Percentiles rank a stretch among this genome's conserved stretches.
Conservation (phyloP, 1,140 invertebrate genomes). For the Drosophila insularis region DNA sequence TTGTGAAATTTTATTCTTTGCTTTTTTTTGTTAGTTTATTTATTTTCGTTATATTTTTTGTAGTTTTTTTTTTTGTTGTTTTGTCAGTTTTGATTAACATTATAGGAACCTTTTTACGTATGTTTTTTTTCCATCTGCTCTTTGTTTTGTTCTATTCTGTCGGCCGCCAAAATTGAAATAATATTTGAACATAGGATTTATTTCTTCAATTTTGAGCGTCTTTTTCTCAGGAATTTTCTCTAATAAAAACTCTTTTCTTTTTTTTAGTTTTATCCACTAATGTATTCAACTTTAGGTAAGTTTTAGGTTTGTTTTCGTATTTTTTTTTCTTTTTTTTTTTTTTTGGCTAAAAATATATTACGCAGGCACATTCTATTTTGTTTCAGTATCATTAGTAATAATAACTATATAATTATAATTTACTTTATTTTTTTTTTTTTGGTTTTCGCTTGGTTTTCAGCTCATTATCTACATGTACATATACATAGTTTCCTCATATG, state of each 20-base stretch:
- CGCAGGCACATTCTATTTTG: slow-evolving; percentile 82
- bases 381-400: slow-evolving; percentile 80
- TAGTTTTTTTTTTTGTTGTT: slow-evolving; percentile 38
- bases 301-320: slow-evolving; percentile 26
- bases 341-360: slow-evolving; percentile 82
- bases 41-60: too few species aligned
- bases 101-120: slow-evolving; percentile 81
- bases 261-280: slow-evolving; percentile 27
- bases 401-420: slow-evolving; percentile 60
- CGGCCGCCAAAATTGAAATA: slow-evolving; percentile 42
- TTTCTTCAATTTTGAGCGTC: slow-evolving; percentile 57
- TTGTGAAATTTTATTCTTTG: slow-evolving; percentile 24
- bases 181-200: not conserved
- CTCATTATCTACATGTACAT: slow-evolving; percentile 73
- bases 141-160: slow-evolving; percentile 27
- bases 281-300: slow-evolving; percentile 17
- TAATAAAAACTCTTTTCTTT: slow-evolving; percentile 59
- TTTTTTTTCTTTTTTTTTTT: slow-evolving; percentile 28
- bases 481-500: slow-evolving; percentile 38
- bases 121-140: slow-evolving; percentile 56
- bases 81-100: slow-evolving; percentile 74
- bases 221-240: slow-evolving; percentile 38
- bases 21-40: slow-evolving; percentile 7
- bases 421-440: slow-evolving; percentile 36
- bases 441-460: slow-evolving; percentile 64